These are phyloP conservation scores for Akabosia matsudoensis DNA, from an alignment of 1,140 invertebrate species.

Conservation along the genomic window DNA sequence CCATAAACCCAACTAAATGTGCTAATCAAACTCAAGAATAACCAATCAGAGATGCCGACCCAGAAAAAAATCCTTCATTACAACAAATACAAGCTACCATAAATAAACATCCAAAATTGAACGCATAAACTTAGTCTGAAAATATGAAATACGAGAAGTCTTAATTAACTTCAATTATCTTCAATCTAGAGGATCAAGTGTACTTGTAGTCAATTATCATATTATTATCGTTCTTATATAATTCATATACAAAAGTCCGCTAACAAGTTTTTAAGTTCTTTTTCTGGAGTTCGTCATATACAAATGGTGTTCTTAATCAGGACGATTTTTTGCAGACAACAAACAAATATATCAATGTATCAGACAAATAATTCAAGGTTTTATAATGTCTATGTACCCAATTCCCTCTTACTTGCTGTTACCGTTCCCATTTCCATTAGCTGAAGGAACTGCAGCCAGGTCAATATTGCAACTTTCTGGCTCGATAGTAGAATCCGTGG, in stretches of 20 bases:
- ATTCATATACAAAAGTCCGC: not conserved
- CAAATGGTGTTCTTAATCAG: too few species aligned
- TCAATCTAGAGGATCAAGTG: conserved; percentile 13
- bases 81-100: not conserved
- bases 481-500: not conserved
- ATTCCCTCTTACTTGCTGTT: not conserved
- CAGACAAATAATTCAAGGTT: conserved; percentile 20
- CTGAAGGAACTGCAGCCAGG: not conserved
- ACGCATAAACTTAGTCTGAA: not conserved
- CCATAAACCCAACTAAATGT: too few species aligned
- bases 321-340: not conserved
- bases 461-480: conserved; percentile 18
- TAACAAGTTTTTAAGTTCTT: too few species aligned
- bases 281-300: too few species aligned
- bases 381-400: conserved; percentile 14
- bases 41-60: too few species aligned
- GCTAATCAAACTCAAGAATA: too few species aligned
- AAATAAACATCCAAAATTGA: not conserved
- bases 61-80: not conserved
- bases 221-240: not conserved
- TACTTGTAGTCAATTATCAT: conserved; percentile 4
- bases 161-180: conserved; percentile 17
- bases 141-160: conserved; percentile 6
- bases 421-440: conserved; percentile 15
- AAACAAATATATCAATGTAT: not conserved